These are phyloP conservation scores for Portevinia maculata DNA, from an alignment of 2,888 invertebrate species.

Conservation along the genomic window DNA sequence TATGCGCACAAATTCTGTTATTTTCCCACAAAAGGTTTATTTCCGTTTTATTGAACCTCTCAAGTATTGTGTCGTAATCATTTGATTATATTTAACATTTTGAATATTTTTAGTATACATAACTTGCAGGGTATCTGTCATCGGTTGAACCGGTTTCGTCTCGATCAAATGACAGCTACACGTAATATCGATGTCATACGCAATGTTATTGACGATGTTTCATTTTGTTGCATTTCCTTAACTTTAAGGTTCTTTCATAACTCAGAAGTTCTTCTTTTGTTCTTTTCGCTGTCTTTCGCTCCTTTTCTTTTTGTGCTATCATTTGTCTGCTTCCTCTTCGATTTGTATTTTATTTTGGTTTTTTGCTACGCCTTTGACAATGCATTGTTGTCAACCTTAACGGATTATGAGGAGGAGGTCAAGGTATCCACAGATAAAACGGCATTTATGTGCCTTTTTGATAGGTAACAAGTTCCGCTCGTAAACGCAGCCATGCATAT, in stretches of 20 bases:
- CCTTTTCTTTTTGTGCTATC: neutral
- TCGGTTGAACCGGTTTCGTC: conserved; percentile 41
- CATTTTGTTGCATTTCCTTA: conserved; percentile 19
- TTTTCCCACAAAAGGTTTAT: conserved; percentile 27
- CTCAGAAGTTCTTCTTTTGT: conserved; percentile 6
- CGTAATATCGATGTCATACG: conserved; percentile 46
- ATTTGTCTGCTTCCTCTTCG: conserved; percentile 3
- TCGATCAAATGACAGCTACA: conserved; percentile 26
- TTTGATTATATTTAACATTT: conserved; percentile 50
- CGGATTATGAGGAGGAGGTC: conserved; percentile 47
- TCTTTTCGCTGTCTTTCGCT: no score
- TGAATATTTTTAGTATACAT: conserved; percentile 38
- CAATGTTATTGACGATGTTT: conserved; percentile 14
- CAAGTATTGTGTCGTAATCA: conserved; percentile 45
- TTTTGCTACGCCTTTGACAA: conserved; percentile 51
- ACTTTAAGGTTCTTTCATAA: conserved; percentile 19
- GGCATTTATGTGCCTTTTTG: conserved; percentile 53
- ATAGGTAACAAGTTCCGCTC: conserved; percentile 52
- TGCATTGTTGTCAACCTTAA: conserved; percentile 63
- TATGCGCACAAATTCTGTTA: conserved; percentile 52
- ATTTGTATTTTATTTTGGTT: conserved; percentile 16
- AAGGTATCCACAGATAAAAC: conserved; percentile 59
- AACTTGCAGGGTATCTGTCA: conserved; percentile 26
- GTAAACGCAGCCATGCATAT: neutral
- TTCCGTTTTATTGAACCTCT: conserved; percentile 41